Percentiles rank a stretch among this genome's conserved stretches.
Evolutionary conservation across 2,113 vertebrate genomes (phyloP).

Genomic region (Furnarius figulus): DNA sequence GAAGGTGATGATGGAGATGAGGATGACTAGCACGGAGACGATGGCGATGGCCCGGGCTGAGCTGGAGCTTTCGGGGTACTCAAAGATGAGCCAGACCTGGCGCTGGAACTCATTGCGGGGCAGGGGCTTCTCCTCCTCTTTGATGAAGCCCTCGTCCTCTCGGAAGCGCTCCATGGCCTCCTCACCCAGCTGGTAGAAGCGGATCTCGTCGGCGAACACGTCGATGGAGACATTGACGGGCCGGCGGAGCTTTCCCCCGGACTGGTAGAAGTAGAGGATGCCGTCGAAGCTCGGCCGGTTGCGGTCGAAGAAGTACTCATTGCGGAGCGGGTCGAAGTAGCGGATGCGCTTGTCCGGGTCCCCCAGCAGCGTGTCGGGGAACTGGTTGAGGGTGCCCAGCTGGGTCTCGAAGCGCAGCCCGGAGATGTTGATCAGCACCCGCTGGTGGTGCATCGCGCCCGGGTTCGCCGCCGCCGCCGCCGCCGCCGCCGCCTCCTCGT

Average conservation of each 20-base stretch:
- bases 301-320: constrained; percentile 98
- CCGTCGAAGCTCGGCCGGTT: constrained; percentile 95
- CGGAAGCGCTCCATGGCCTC: constrained; percentile 93
- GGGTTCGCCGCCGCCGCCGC: constrained; percentile 31
- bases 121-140: constrained; percentile 91
- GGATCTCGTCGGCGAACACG: constrained; percentile 92
- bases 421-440: constrained; percentile 94
- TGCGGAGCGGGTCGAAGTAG: constrained; percentile 94
- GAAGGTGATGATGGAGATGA: constrained; percentile 96
- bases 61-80: constrained; percentile 93
- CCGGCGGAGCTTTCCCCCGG: constrained; percentile 89
- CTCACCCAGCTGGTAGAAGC: constrained; percentile 94
- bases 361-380: constrained; percentile 91
- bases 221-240: constrained; percentile 95
- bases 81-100: constrained; percentile 98
- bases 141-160: constrained; percentile 93
- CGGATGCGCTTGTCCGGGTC: constrained; percentile 91
- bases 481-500: constrained; percentile 57
- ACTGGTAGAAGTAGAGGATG: constrained; percentile 96
- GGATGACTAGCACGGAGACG: constrained; percentile 93
- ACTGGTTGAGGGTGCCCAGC: constrained; percentile 93
- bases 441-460: constrained; percentile 85
- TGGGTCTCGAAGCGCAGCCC: constrained; percentile 95
- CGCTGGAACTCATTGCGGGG: constrained; percentile 90
- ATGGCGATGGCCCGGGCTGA: constrained; percentile 92